Conservation (phyloP, 2,888 invertebrate species). For the Pollenia griseotomentosa region DNA sequence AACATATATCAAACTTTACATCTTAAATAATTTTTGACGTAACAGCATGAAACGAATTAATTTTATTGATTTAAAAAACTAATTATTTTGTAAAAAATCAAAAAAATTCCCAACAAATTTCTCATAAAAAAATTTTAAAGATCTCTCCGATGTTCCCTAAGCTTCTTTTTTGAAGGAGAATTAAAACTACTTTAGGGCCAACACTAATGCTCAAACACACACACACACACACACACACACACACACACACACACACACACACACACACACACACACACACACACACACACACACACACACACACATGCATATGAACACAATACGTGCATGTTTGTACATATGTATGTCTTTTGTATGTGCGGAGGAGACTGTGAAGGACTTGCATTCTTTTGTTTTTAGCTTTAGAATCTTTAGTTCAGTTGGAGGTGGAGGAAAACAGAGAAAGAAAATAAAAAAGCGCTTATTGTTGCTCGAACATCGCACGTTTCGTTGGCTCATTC, state of each 20-base stretch:
- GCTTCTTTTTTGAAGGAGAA: too few species aligned
- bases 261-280: neutral
- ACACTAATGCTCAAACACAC: too few species aligned
- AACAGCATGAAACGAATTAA: too few species aligned
- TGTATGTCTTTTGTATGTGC: neutral
- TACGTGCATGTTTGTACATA: neutral
- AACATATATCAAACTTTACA: too few species aligned
- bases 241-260: neutral
- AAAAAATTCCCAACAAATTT: too few species aligned
- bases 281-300: neutral
- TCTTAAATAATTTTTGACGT: too few species aligned
- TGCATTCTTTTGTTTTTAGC: conserved; percentile 3
- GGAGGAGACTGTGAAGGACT: conserved; percentile 3
- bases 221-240: neutral
- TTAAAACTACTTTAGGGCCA: too few species aligned
- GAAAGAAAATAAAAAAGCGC: neutral
- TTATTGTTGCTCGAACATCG: conserved; percentile 12
- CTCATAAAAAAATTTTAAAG: too few species aligned
- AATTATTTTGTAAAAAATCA: too few species aligned
- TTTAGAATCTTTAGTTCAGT: neutral
- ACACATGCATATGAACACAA: too few species aligned
- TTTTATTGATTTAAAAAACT: too few species aligned
- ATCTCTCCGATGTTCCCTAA: too few species aligned
- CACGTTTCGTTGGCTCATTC: neutral
- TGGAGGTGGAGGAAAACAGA: neutral